phyloP scores from a whole-genome alignment of 2,888 invertebrate species.

The Lepidocyrtoides sp. region DNA sequence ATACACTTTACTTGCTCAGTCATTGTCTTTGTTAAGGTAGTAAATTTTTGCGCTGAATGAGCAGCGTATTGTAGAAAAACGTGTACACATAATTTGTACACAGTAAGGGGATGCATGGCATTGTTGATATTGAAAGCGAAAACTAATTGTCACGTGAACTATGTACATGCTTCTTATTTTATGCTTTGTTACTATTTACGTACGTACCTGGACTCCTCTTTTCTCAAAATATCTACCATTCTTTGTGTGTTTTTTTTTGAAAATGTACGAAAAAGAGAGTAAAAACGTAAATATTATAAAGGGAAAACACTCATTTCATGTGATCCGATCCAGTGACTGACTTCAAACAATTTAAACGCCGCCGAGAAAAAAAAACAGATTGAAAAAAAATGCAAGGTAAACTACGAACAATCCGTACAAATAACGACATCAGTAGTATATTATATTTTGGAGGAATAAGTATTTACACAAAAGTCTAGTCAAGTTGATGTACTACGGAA shows the following conservation, averaged over 20 bases:
- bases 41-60: neutral
- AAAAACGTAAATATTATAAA: neutral
- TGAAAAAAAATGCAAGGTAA: slow-evolving; percentile 28
- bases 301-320: slow-evolving; percentile 32
- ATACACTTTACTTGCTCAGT: slow-evolving; percentile 60
- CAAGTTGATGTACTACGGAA: neutral
- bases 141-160: slow-evolving; percentile 56
- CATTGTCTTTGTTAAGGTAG: slow-evolving; percentile 57
- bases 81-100: slow-evolving; percentile 5
- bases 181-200: too few relatives aligned
- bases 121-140: slow-evolving; percentile 38
- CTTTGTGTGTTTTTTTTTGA: neutral
- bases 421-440: neutral
- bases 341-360: slow-evolving; percentile 65
- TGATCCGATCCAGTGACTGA: slow-evolving; percentile 73
- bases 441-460: neutral
- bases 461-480: slow-evolving; percentile 1
- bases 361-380: slow-evolving; percentile 6
- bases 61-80: slow-evolving; percentile 7
- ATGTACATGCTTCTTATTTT: slow-evolving; percentile 1
- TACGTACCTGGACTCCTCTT: too few relatives aligned
- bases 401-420: neutral
- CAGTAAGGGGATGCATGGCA: neutral
- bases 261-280: neutral
- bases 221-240: too few relatives aligned